These are phyloP conservation scores for Homarus gammarus DNA, from an alignment of 2,888 invertebrate species.

Conservation along the genomic window DNA sequence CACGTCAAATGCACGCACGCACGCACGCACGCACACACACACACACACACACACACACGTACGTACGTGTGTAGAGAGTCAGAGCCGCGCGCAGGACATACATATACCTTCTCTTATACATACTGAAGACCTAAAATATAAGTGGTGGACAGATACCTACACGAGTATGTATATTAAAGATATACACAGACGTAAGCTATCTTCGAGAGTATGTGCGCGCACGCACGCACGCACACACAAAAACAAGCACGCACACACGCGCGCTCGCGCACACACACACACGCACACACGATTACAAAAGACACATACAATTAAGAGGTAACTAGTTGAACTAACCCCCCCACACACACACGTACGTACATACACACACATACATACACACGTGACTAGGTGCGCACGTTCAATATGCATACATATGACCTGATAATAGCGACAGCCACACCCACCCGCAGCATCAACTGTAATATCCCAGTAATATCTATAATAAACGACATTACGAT, in stretches of 20 bases:
- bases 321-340: too few relatives aligned
- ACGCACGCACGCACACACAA: too few relatives aligned
- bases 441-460: background rate
- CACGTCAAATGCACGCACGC: background rate
- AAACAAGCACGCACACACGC: too few relatives aligned
- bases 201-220: too few relatives aligned
- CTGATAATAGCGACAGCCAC: background rate
- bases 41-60: too few relatives aligned
- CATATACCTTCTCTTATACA: too few relatives aligned
- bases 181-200: too few relatives aligned
- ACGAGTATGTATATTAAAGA: too few relatives aligned
- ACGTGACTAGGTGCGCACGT: background rate
- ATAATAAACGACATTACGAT: constrained; percentile 47
- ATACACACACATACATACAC: constrained; percentile 7
- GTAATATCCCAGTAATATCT: constrained; percentile 40
- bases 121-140: too few relatives aligned
- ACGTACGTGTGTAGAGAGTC: too few relatives aligned
- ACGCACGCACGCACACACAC: background rate
- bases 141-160: too few relatives aligned
- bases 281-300: constrained; percentile 14
- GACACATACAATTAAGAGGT: constrained; percentile 12
- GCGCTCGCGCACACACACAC: background rate
- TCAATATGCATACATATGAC: background rate
- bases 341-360: background rate
- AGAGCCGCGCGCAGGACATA: too few relatives aligned